Percentiles rank a stretch among this genome's conserved stretches.
Conservation (phyloP, 2,797 vertebrate genomes). For the Psittacula derbiana region DNA sequence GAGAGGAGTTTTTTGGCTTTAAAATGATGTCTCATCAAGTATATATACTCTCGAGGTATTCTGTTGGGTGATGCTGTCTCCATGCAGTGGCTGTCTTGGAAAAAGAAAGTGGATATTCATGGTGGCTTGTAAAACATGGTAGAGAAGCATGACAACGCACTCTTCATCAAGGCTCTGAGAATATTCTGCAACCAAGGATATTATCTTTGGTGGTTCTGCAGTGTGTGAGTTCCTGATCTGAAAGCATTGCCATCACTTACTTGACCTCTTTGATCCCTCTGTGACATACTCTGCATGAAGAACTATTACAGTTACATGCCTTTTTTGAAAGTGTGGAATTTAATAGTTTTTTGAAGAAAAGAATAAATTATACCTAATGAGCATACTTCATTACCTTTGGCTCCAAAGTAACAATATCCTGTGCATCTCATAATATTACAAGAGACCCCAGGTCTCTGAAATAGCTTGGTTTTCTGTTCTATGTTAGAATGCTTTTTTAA, state of each 20-base stretch:
- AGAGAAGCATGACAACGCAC: neutral
- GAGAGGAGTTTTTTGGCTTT: neutral
- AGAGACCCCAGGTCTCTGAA: neutral
- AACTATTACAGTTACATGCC: neutral
- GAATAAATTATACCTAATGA: neutral
- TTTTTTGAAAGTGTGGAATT: neutral
- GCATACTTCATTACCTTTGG: neutral
- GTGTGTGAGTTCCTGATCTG: neutral
- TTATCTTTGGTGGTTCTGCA: neutral
- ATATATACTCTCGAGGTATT: neutral
- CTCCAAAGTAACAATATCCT: neutral
- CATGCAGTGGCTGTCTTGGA: neutral
- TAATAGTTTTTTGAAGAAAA: neutral
- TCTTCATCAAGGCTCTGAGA: neutral
- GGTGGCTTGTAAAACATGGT: neutral
- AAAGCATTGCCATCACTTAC: neutral
- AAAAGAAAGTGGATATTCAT: neutral
- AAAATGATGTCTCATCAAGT: neutral
- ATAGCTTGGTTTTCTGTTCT: neutral
- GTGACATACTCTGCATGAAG: neutral
- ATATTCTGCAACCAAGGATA: neutral
- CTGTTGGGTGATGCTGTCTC: neutral
- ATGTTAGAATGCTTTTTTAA: neutral
- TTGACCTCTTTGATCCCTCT: neutral
- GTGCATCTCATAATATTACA: neutral